These are phyloP conservation scores for Protaetia brevitarsis DNA, from an alignment of 1,140 invertebrate genomes.

Conservation along the genomic window DNA sequence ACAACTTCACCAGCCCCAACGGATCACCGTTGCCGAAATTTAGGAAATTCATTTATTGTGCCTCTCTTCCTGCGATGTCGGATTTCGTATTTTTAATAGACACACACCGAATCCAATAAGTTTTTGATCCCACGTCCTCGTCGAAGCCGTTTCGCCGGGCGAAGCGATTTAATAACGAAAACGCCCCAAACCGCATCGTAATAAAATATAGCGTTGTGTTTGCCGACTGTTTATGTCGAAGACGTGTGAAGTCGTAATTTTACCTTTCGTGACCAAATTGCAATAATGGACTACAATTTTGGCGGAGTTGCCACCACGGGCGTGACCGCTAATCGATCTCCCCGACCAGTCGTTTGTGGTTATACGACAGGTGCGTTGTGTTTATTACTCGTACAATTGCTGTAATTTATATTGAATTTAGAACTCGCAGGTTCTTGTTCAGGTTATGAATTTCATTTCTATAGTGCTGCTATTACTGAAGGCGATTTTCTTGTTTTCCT, in stretches of 20 bases:
- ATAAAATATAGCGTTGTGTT: not conserved
- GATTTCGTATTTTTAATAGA: constrained; percentile 13
- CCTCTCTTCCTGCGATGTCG: not conserved
- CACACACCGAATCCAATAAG: constrained; percentile 5
- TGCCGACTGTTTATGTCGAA: not conserved
- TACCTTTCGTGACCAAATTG: constrained; percentile 9
- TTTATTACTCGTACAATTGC: not conserved
- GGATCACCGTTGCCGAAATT: not conserved
- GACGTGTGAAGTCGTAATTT: constrained; percentile 12
- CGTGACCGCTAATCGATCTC: not conserved
- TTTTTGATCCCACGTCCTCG: not conserved
- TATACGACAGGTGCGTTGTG: not conserved
- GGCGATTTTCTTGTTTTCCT: too few relatives aligned
- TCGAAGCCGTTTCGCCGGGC: not conserved
- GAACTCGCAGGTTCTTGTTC: not conserved
- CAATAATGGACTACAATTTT: not conserved
- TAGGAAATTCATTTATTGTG: constrained; percentile 5
- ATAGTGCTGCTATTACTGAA: too few relatives aligned
- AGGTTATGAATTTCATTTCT: too few relatives aligned
- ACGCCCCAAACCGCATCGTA: not conserved
- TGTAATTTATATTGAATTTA: not conserved
- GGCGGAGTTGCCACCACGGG: not conserved
- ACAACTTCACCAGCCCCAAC: not conserved
- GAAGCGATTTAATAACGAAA: not conserved
- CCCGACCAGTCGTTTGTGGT: not conserved